phyloP scores from a whole-genome alignment of 2,797 vertebrate species.

The Poecilia wingei region DNA sequence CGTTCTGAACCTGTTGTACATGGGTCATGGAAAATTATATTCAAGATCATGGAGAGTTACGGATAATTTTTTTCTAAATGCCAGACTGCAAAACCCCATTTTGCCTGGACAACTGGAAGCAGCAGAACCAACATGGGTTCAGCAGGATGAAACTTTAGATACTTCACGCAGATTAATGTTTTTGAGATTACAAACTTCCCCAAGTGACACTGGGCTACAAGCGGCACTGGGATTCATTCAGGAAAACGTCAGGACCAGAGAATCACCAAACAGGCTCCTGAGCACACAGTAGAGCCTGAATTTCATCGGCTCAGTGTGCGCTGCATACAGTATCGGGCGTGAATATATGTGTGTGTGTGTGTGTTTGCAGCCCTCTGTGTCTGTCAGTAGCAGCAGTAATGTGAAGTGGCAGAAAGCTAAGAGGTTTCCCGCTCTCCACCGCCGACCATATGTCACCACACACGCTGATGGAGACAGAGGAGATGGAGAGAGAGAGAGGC shows the following conservation, averaged over 20 bases:
- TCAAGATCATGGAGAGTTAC: too few species aligned
- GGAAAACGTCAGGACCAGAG: not conserved
- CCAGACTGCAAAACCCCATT: not conserved
- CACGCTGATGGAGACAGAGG: conserved; percentile 23
- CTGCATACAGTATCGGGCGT: not conserved
- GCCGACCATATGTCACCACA: conserved; percentile 45
- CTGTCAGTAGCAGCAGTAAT: conserved; percentile 38
- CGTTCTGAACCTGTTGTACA: too few species aligned
- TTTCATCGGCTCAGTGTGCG: conserved; percentile 1
- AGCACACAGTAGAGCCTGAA: not conserved
- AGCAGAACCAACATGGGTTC: not conserved
- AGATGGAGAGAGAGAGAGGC: conserved; percentile 15
- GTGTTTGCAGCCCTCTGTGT: conserved; percentile 8
- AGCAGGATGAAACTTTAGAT: not conserved
- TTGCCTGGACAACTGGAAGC: not conserved
- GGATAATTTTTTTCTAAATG: too few species aligned
- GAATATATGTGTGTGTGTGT: not conserved
- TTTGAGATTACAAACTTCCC: not conserved
- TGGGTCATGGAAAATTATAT: too few species aligned
- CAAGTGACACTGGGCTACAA: not conserved
- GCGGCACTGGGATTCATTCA: not conserved
- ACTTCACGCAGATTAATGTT: not conserved
- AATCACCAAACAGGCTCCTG: not conserved
- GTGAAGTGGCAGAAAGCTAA: conserved; percentile 52
- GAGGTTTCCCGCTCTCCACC: conserved; percentile 44